Evolutionary conservation across 2,113 vertebrate species (phyloP).

Genomic region (Ictalurus furcatus): DNA sequence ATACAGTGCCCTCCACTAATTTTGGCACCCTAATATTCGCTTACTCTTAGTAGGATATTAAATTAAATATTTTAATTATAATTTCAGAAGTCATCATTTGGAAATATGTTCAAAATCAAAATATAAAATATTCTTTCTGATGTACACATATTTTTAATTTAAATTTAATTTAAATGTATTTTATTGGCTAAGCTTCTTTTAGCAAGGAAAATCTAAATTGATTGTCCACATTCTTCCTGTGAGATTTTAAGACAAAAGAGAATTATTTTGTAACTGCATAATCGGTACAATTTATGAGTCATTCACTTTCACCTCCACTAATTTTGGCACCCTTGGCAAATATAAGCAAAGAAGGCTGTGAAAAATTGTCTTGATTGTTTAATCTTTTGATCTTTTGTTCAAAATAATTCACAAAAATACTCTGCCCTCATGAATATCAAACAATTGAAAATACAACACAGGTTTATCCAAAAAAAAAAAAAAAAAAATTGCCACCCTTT

Average conservation of each 20-base stretch:
- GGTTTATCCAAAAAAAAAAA: too few species aligned
- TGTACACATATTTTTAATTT: neutral
- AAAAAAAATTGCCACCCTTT: too few species aligned
- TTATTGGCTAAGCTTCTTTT: neutral
- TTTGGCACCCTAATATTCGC: too few species aligned
- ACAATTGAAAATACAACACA: too few species aligned
- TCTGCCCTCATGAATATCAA: too few species aligned
- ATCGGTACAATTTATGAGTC: neutral
- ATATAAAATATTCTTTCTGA: neutral
- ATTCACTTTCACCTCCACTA: conserved; percentile 1
- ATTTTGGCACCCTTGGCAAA: too few species aligned
- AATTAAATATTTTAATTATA: neutral
- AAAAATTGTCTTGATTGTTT: too few species aligned
- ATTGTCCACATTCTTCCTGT: neutral
- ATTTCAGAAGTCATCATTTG: neutral
- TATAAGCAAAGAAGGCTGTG: too few species aligned
- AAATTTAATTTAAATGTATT: neutral
- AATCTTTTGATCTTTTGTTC: too few species aligned
- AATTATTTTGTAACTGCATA: neutral
- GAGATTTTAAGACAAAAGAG: neutral
- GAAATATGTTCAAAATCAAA: neutral
- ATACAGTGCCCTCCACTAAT: neutral
- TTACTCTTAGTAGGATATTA: too few species aligned
- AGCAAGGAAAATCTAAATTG: neutral
- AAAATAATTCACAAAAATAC: too few species aligned